Base-by-base conservation (phyloP, 2,888 invertebrate genomes). In the Idaea straminata region DNA sequence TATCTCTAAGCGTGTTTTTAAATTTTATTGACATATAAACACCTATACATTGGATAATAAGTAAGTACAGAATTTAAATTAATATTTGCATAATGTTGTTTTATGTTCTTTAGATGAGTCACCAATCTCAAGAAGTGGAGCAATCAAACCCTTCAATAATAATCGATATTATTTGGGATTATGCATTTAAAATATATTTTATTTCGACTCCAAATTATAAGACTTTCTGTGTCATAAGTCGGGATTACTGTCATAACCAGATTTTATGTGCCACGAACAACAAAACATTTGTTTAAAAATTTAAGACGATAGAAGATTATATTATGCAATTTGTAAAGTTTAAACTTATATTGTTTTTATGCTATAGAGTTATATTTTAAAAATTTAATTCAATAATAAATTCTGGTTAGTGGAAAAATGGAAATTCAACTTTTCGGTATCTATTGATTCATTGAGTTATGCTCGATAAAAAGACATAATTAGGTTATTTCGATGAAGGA, bases 171-270 rank as follows among this genome's bases (percentile, higher is more conserved):
- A 58, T 83, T 84, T 83, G 76, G 78, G 74, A 77, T 84, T 86
- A 84, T 87, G 25, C 25, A 25, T 25, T 25, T 25, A 25, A 25
- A 25, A 25, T 25, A 25, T 10, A 13, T 47, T 83, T 86, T 87
- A 88, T 88, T 88, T 87, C 85, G 83, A 82, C 78, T 82, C 81
- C 83, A 87, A 91, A 87, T 89, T 88, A 87, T 87, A 87, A 79
- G 85, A 85, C 83, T 84, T 86, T 87, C 78, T 82, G 81, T 84
- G 84, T 81, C 82, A 83, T 90, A 89, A 89, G 87, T 85, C 83
- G 80, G 85, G 88, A 85, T 92, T 91, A 92, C 83, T 88, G 91
- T 91, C 77, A 85, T 79, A 83, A 83, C 80, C 81, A 78, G 80
- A 77, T 81, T 74, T 80, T 84, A 84, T 83, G 77, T 77, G 84